A percentile compares a stretch with the other conserved stretches of the same genome.
These are phyloP conservation scores for Enteromius thamalakanensis DNA, from an alignment of 2,797 vertebrate species.

Conservation along the genomic window DNA sequence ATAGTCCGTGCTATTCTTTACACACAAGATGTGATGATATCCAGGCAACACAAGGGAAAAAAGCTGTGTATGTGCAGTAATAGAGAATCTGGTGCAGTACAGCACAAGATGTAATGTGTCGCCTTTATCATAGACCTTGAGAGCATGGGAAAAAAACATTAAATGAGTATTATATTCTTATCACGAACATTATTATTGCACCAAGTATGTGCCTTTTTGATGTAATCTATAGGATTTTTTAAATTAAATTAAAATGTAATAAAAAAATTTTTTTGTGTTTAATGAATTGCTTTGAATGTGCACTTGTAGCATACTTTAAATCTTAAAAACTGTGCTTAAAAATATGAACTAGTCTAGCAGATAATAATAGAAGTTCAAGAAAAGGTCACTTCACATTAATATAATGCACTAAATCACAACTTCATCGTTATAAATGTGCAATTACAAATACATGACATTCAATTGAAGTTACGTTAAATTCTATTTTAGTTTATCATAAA, in stretches of 20 bases:
- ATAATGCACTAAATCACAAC: not conserved
- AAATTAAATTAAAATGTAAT: no score
- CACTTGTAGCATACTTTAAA: not conserved
- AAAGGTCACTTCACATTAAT: not conserved
- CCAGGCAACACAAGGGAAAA: conserved; percentile 29
- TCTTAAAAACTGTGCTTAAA: not conserved
- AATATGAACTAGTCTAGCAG: not conserved
- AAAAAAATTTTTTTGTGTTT: not conserved
- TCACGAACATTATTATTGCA: not conserved
- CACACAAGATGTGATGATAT: conserved; percentile 48
- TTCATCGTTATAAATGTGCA: not conserved
- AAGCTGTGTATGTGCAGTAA: conserved; percentile 23
- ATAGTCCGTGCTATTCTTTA: conserved; percentile 31
- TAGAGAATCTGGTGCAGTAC: conserved; percentile 23
- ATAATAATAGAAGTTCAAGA: not conserved
- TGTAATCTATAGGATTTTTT: not conserved
- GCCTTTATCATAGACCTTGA: conserved; percentile 24
- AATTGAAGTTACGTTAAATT: not conserved
- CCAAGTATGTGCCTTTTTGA: not conserved
- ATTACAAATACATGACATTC: not conserved
- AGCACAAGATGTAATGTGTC: conserved; percentile 47
- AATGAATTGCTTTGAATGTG: not conserved
- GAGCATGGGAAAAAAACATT: not conserved
- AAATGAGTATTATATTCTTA: not conserved
- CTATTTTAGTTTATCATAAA: not conserved